These are phyloP conservation scores for Microctonus aethiopoides DNA, from an alignment of 2,888 invertebrate genomes.

Conservation along the genomic window DNA sequence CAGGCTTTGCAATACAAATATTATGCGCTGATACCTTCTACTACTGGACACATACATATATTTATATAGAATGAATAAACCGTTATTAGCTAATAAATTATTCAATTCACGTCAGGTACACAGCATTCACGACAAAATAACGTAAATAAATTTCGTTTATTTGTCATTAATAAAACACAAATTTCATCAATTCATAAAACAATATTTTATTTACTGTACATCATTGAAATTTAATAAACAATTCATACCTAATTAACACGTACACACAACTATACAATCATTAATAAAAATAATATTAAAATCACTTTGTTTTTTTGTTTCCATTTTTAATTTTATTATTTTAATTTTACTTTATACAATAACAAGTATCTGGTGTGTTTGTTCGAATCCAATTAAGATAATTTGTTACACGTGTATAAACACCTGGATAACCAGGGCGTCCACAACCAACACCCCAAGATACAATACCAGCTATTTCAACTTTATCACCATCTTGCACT, in stretches of 20 bases:
- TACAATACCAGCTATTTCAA: slow-evolving; percentile 85
- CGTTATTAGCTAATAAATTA: not conserved
- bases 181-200: not conserved
- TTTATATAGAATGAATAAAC: not conserved
- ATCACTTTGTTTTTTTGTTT: not conserved
- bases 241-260: not conserved
- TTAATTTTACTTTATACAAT: slow-evolving; percentile 70
- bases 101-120: not conserved
- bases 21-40: not conserved
- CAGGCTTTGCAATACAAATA: not conserved
- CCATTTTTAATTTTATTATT: slow-evolving; percentile 45
- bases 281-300: not conserved
- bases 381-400: slow-evolving; percentile 81
- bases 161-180: not conserved
- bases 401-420: slow-evolving; percentile 77
- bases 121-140: not conserved
- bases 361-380: slow-evolving; percentile 80
- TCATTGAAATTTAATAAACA: not conserved
- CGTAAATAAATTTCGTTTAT: not conserved
- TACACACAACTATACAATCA: no score
- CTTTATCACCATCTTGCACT: slow-evolving; percentile 79
- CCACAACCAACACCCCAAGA: slow-evolving; percentile 89
- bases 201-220: not conserved
- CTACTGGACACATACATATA: no score
- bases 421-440: slow-evolving; percentile 79